Conservation (phyloP, 2,888 invertebrate species). For the Zygogramma bicolorata region DNA sequence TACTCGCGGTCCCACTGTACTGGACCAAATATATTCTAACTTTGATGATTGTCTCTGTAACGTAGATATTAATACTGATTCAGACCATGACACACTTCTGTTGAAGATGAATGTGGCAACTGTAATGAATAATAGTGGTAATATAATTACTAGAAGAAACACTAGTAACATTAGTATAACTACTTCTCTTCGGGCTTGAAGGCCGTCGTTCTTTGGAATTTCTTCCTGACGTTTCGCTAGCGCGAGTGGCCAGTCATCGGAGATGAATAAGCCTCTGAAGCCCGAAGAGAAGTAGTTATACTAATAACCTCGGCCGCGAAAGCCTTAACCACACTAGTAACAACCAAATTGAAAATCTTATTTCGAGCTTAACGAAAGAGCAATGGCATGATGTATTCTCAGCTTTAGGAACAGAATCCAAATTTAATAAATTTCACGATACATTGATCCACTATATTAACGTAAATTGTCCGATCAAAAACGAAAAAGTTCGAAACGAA, state of each 20-base stretch:
- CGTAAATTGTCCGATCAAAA: too few relatives aligned
- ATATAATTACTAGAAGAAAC: background rate
- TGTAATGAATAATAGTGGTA: background rate
- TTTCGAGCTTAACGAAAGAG: background rate
- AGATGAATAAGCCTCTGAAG: too few relatives aligned
- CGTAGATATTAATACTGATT: constrained; percentile 11
- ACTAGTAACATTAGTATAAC: too few relatives aligned
- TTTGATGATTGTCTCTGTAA: background rate
- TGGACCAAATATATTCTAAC: constrained; percentile 13
- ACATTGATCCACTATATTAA: background rate
- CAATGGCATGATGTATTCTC: background rate
- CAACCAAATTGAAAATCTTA: background rate
- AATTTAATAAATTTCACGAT: background rate
- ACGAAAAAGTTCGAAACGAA: too few relatives aligned
- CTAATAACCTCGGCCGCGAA: too few relatives aligned
- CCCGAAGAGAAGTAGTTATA: too few relatives aligned
- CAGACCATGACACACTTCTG: constrained; percentile 6
- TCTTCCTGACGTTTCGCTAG: too few relatives aligned
- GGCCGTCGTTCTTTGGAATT: too few relatives aligned
- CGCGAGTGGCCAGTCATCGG: too few relatives aligned
- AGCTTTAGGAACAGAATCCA: background rate
- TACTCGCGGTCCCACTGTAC: background rate
- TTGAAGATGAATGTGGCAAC: background rate
- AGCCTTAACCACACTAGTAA: too few relatives aligned
- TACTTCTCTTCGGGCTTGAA: too few relatives aligned